Evolutionary conservation across 2,797 vertebrate species (phyloP), one percentile per base, ranked within the genome.

Genomic region (Syndactyla subalaris): DNA sequence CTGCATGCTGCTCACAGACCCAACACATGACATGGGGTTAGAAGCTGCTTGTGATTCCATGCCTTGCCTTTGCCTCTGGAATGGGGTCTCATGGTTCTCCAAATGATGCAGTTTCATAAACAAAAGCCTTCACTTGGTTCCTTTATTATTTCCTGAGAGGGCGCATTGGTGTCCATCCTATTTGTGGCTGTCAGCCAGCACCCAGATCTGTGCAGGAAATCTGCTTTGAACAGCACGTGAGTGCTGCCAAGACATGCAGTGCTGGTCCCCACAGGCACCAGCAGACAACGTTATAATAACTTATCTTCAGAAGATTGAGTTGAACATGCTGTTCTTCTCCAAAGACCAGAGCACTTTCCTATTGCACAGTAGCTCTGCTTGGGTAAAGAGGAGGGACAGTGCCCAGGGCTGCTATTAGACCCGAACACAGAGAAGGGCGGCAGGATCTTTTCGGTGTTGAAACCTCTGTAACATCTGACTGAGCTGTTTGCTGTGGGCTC

Each of bases 141-240:
- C 82, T 94, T 72, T 87, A 77, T 92, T 41, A 63, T 89, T 96
- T 97, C 92, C 94, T 76, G 92, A 94, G 67, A 6, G 10, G n/a
- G 85, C 2, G 4, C 22, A 29, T 87, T 96, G 6, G 7, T 89
- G 88, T 74, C 89, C 0, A 0, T 93, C 88, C 91, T 83, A 21
- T 62, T 74, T 20, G 88, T 74, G 91, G 92, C 93, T 84, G 85
- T 32, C 57, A 51, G 94, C 94, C 96, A 95, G 68, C 0, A 0
- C 82, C 54, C 85, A 52, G 85, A 92, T 96, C 85, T 81, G 14
- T 52, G 89, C 94, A 97, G 97, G 95, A 96, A 96, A 95, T 84
- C 91, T 96, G 89, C 87, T 79, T 89, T 66, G 65, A 93, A 66
- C 95, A 97, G 57, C 67, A 87, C 1, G 2, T 65, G 19, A 54